Evolutionary conservation across 2,888 invertebrate genomes (phyloP).

Genomic region (Ferrisia virgata): DNA sequence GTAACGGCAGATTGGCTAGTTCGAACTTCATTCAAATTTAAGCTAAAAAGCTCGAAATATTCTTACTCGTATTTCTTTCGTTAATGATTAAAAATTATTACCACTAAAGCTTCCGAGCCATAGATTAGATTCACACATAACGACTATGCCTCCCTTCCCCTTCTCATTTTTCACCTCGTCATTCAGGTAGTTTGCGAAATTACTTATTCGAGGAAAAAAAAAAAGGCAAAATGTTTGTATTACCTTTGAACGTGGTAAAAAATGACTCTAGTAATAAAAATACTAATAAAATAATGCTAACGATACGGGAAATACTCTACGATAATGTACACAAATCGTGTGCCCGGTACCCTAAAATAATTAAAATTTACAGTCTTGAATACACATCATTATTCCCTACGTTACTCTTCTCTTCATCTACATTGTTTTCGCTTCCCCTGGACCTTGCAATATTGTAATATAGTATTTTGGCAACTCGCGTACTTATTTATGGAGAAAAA

Average conservation of each 20-base stretch:
- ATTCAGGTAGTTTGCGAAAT: background rate
- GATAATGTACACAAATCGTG: background rate
- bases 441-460: no score
- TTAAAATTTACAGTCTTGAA: background rate
- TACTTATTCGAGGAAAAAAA: background rate
- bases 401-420: no score
- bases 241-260: background rate
- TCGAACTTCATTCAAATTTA: no score
- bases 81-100: no score
- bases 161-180: no score
- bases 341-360: background rate
- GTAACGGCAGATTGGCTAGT: no score
- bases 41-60: no score
- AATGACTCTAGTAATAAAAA: background rate
- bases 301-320: background rate
- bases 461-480: background rate
- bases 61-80: no score
- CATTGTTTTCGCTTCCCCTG: background rate
- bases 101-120: no score
- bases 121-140: no score
- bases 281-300: background rate
- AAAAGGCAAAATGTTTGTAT: background rate
- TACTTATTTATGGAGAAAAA: background rate
- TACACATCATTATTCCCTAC: background rate
- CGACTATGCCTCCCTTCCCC: no score